phyloP scores from a whole-genome alignment of 2,888 invertebrate species.

The Chloroclystis v-ata region DNA sequence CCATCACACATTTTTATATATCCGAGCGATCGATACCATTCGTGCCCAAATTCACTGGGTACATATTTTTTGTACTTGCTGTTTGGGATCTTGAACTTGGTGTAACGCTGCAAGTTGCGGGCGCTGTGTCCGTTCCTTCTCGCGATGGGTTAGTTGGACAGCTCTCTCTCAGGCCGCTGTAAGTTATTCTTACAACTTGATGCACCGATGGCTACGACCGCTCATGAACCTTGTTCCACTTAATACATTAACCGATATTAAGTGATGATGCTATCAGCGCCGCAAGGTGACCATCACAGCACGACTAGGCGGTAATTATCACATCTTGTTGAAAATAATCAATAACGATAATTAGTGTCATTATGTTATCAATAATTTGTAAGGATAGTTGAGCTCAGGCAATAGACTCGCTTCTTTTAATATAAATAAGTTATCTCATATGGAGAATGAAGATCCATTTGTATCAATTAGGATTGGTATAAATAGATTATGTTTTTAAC shows the following conservation, averaged over 20 bases:
- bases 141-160: not conserved
- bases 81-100: conserved; percentile 65
- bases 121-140: conserved; percentile 24
- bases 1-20: conserved; percentile 70
- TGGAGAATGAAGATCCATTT: no score
- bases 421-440: no score
- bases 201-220: conserved; percentile 58
- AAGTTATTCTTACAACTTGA: conserved; percentile 54
- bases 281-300: conserved; percentile 59
- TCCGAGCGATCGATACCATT: conserved; percentile 67
- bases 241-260: conserved; percentile 57
- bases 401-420: no score
- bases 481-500: not conserved
- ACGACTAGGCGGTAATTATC: conserved; percentile 32
- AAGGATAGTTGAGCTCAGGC: no score
- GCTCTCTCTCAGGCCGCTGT: conserved; percentile 29
- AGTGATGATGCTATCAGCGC: conserved; percentile 48
- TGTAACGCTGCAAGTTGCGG: conserved; percentile 41
- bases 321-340: conserved; percentile 28
- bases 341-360: no score
- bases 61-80: conserved; percentile 55
- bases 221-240: conserved; percentile 74
- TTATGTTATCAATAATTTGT: no score
- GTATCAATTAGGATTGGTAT: not conserved
- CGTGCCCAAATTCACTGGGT: conserved; percentile 71